Evolutionary conservation across 2,797 vertebrate species (phyloP).

Genomic region (Thalassophryne amazonica): DNA sequence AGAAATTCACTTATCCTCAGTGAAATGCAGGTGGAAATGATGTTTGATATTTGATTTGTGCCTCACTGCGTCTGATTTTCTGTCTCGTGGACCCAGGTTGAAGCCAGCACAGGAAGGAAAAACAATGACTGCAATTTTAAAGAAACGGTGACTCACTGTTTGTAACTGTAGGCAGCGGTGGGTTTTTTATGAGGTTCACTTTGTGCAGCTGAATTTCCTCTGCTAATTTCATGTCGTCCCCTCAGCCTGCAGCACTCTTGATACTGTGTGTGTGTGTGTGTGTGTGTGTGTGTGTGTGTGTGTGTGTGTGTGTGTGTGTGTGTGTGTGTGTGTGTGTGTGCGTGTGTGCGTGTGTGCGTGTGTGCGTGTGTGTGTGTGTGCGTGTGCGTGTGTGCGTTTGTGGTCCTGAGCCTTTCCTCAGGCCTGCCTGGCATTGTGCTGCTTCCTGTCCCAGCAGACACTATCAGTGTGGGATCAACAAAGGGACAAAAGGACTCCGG

Average conservation of each 20-base stretch:
- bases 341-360: conserved; percentile 7
- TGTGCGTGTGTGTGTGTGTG: conserved; percentile 11
- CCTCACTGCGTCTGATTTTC: not conserved
- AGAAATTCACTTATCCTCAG: no score
- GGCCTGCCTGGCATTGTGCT: conserved; percentile 71
- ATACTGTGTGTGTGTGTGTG: not conserved
- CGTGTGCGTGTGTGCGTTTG: conserved; percentile 19
- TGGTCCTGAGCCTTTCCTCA: conserved; percentile 57
- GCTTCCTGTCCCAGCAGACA: conserved; percentile 67
- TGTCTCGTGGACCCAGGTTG: not conserved
- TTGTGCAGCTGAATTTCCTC: no score
- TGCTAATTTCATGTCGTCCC: not conserved
- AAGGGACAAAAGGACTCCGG: conserved; percentile 50
- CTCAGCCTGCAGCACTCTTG: not conserved
- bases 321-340: conserved; percentile 1
- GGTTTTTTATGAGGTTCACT: no score
- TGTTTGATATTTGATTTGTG: not conserved
- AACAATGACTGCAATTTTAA: not conserved
- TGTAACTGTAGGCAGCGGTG: not conserved
- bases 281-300: not conserved
- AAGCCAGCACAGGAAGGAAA: not conserved
- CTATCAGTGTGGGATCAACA: conserved; percentile 68
- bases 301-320: conserved; percentile 2
- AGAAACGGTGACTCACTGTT: not conserved
- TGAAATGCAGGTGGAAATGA: not conserved